Conservation (phyloP, 2,113 vertebrate genomes). For the Otus sunia region DNA sequence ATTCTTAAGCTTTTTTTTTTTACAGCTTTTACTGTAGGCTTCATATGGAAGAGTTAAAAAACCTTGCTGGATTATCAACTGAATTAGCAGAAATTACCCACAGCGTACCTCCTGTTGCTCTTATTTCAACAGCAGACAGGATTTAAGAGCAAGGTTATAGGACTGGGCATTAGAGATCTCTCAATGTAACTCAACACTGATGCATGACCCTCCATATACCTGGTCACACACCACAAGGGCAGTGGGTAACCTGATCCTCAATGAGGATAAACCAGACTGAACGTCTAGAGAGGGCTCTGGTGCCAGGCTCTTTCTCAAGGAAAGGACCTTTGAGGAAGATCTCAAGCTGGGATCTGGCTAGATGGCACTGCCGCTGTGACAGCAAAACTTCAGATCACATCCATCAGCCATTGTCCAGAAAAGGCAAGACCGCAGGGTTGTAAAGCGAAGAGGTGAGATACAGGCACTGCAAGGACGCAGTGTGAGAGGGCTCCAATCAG, state of each 20-base stretch:
- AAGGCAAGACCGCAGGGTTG: not conserved
- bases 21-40: not conserved
- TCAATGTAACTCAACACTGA: not conserved
- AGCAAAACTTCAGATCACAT: not conserved
- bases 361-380: not conserved
- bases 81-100: not conserved
- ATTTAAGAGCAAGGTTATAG: not conserved
- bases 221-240: not conserved
- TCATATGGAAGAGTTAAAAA: not conserved
- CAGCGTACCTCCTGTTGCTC: not conserved
- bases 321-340: not conserved
- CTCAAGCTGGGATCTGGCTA: not conserved
- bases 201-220: not conserved
- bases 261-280: not conserved
- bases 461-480: not conserved
- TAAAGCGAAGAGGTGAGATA: not conserved
- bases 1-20: not conserved
- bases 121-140: not conserved
- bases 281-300: not conserved
- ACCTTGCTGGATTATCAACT: not conserved
- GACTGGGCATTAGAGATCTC: not conserved
- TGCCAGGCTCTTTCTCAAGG: not conserved
- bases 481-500: not conserved
- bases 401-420: not conserved
- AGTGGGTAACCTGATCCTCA: not conserved